phyloP scores from a whole-genome alignment of 1,140 invertebrate species.

The Pteromalus puparum region DNA sequence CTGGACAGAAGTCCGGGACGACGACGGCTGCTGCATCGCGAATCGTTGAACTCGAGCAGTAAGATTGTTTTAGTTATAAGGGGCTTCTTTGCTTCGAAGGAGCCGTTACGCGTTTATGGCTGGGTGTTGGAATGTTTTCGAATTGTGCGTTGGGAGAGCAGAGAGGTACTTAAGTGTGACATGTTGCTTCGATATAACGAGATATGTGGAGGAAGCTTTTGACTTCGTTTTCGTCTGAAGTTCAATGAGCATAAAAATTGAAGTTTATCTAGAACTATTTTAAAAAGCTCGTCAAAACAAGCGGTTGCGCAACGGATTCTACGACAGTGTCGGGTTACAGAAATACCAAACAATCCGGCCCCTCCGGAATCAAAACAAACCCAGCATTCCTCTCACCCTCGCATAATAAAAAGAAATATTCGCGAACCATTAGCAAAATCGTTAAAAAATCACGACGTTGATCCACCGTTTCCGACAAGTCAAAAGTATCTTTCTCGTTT shows the following conservation, averaged over 20 bases:
- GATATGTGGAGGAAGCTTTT: neutral
- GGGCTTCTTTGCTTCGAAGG: neutral
- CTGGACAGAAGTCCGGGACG: too few relatives aligned
- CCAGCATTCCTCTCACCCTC: neutral
- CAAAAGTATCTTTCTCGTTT: too few relatives aligned
- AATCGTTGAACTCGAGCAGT: neutral
- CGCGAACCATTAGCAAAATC: neutral
- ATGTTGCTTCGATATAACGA: too few relatives aligned
- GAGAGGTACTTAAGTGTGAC: too few relatives aligned
- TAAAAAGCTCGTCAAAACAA: neutral
- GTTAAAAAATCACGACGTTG: too few relatives aligned
- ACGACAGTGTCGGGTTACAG: neutral
- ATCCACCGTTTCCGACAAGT: too few relatives aligned
- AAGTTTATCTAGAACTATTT: neutral
- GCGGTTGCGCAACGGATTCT: neutral
- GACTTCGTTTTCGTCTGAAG: too few relatives aligned
- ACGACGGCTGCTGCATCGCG: too few relatives aligned
- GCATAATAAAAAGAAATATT: neutral
- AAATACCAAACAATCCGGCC: slow-evolving; percentile 15
- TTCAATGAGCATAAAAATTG: neutral
- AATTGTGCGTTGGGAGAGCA: too few relatives aligned
- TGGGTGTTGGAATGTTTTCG: neutral
- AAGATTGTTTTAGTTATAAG: neutral
- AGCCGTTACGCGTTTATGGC: neutral
- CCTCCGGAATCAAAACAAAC: neutral